A percentile compares a stretch with the other conserved stretches of the same genome.
phyloP scores from a whole-genome alignment of 2,113 vertebrate species.

The Alaudala cheleensis region DNA sequence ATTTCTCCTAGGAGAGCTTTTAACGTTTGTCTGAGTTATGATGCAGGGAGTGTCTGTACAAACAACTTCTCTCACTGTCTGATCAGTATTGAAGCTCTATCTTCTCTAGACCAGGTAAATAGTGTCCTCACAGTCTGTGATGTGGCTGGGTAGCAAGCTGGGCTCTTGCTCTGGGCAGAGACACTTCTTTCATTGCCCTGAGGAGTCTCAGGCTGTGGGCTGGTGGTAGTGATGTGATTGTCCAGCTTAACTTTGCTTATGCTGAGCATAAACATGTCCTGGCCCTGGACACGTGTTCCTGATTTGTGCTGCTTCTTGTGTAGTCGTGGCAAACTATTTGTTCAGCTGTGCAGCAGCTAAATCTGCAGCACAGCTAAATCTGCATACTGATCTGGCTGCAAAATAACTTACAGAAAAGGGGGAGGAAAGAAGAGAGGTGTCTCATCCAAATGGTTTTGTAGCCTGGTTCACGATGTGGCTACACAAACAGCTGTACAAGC shows the following conservation, averaged over 20 bases:
- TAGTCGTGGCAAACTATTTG: constrained; percentile 39
- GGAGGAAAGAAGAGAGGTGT: neutral
- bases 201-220: neutral
- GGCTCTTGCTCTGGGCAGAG: neutral
- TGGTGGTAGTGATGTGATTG: neutral
- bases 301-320: constrained; percentile 13
- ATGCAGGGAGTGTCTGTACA: neutral
- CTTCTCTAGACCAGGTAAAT: neutral
- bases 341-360: constrained; percentile 39
- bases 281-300: neutral
- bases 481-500: constrained; percentile 39
- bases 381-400: constrained; percentile 20
- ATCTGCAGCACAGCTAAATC: constrained; percentile 6
- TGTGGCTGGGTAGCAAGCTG: neutral
- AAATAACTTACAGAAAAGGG: neutral
- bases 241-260: neutral
- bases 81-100: neutral
- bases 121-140: neutral
- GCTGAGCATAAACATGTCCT: neutral
- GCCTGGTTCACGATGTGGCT: neutral
- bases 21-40: neutral
- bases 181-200: accelerated
- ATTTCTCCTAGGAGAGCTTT: constrained; percentile 20
- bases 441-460: neutral
- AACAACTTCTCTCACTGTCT: neutral